Conservation (phyloP, 1,140 invertebrate species). For the Agrilus planipennis region DNA sequence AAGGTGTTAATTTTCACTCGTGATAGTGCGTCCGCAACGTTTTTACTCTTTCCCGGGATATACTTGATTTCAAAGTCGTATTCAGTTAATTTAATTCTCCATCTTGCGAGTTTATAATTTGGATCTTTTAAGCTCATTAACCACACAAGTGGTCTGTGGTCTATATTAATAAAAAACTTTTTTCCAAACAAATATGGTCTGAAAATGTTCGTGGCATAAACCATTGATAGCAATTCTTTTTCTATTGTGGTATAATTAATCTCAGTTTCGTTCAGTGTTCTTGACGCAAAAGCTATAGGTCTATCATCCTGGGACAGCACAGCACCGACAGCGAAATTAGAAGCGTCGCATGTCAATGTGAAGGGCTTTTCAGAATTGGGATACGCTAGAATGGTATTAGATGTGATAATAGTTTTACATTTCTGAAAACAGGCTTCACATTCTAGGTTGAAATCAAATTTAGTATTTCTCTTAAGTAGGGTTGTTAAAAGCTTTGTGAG, state of each 20-base stretch:
- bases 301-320: conserved; percentile 23
- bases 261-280: conserved; percentile 8
- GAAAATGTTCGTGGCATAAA: conserved; percentile 10
- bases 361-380: conserved; percentile 27
- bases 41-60: conserved; percentile 8
- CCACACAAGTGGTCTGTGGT: conserved; percentile 14
- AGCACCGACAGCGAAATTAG: conserved; percentile 22
- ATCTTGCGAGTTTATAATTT: conserved; percentile 13
- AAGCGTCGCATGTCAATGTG: conserved; percentile 26
- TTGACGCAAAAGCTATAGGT: conserved; percentile 6
- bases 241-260: conserved; percentile 11
- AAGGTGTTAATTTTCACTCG: no score
- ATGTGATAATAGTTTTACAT: no score
- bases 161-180: conserved; percentile 10
- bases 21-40: conserved; percentile 3
- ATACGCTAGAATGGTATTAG: conserved; percentile 12
- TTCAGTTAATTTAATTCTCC: conserved; percentile 10
- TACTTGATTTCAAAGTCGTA: conserved; percentile 9
- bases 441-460: no score
- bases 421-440: no score
- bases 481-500: conserved; percentile 10
- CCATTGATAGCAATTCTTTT: conserved; percentile 10
- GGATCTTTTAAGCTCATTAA: conserved; percentile 11
- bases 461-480: conserved; percentile 7
- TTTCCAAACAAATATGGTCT: conserved; percentile 10